Percentiles rank a stretch among this genome's conserved stretches.
Conservation (phyloP, 2,113 vertebrate genomes). For the Marcusenius ussheri region DNA sequence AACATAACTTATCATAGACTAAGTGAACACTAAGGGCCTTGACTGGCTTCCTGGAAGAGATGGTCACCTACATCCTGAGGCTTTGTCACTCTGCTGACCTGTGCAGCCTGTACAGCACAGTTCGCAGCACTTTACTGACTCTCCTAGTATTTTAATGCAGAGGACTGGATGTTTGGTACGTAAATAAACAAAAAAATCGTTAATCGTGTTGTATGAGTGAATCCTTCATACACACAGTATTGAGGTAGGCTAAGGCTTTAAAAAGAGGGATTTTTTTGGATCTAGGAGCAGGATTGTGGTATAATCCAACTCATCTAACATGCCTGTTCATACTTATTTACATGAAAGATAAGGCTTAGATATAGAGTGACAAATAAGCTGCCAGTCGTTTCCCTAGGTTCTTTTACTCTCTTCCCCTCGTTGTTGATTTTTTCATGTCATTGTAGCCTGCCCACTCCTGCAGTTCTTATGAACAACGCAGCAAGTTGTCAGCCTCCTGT, state of each 20-base stretch:
- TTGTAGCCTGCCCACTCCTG: conserved; percentile 33
- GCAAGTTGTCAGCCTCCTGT: conserved; percentile 48
- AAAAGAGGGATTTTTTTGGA: background rate
- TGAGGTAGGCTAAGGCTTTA: background rate
- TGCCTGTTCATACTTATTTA: background rate
- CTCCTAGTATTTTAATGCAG: background rate
- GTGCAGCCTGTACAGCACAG: background rate
- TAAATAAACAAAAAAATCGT: background rate
- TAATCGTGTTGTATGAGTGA: background rate
- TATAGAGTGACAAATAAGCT: conserved; percentile 41
- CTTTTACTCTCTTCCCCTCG: conserved; percentile 51
- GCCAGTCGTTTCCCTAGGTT: conserved; percentile 49
- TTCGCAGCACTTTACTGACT: background rate
- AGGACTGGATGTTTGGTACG: background rate
- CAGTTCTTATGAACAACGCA: background rate
- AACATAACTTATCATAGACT: background rate
- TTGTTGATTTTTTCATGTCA: conserved; percentile 57
- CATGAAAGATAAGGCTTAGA: background rate
- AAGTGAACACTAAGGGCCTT: background rate
- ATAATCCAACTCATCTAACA: background rate
- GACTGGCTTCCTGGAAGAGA: background rate
- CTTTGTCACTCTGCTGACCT: background rate
- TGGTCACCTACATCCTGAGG: background rate
- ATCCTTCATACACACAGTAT: background rate
- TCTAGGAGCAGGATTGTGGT: background rate